Evolutionary conservation across 2,888 invertebrate species (phyloP), one percentile per base, ranked within the genome.

Genomic region (Hydriomena furcata): DNA sequence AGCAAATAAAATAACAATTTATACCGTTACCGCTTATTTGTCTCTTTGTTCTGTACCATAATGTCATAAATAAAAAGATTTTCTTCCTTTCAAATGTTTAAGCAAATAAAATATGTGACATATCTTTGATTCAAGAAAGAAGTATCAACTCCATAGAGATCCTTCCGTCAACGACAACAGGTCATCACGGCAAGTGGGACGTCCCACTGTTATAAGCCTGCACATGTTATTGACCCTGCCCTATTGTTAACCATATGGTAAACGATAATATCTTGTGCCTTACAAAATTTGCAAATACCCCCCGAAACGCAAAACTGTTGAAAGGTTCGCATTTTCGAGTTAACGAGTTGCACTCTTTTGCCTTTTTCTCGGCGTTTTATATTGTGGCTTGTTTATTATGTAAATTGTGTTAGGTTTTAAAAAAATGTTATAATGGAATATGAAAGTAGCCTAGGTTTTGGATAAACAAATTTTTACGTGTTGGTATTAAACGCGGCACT

Each of bases 201-300:
- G 82, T 76, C 81, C 83, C 76, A 80, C 81, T 81, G 82, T 71
- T 80, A 77, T 76, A 81, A 76, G 75, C 78, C 74, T 74, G 75
- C 75, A 72, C 79, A 81, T 86, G 87, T 85, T 88, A 85, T 87
- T 88, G 89, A 88, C 88, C 85, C 82, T 78, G 73, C 79, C 80
- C 84, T 80, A 85, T 87, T 82, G 82, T 87, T 80, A 79, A 71
- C 83, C 87, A 88, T 87, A 84, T 85, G 88, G 81, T 67, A 71
- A 65, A 66, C 78, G 71, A 74, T 78, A 80, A 78, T 78, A 76
- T 76, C 77, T 72, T 71, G 65, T 71, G 68, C 68, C 67, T 57
- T 57, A 60, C 53, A 60, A 68, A 76, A 80, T 82, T 78, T 68
- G 77, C 77, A 75, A 78, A 67, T 71, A 65, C 54, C 60, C 53